Evolutionary conservation across 1,140 invertebrate species (phyloP).

Genomic region (Laupala kohalensis): DNA sequence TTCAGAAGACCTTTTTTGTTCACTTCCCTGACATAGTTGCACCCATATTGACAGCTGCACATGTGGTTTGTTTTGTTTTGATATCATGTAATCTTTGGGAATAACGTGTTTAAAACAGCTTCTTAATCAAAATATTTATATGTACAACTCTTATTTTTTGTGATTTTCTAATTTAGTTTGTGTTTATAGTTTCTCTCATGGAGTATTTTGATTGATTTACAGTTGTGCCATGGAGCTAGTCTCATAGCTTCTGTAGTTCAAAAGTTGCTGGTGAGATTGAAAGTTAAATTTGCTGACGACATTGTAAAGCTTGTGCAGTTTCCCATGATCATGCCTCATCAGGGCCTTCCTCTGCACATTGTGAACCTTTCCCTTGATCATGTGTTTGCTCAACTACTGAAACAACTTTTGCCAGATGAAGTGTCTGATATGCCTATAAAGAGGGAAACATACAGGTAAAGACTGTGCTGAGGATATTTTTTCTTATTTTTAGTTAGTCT

Average conservation of each 20-base stretch:
- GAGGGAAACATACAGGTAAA: neutral
- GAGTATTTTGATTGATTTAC: neutral
- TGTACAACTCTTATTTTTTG: neutral
- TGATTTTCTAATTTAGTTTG: neutral
- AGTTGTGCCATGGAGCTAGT: neutral
- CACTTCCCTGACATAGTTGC: constrained; percentile 53
- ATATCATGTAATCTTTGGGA: neutral
- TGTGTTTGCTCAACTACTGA: neutral
- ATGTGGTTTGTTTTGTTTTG: constrained; percentile 34
- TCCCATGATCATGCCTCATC: neutral
- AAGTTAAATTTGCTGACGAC: neutral
- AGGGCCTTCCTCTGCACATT: neutral
- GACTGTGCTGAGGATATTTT: neutral
- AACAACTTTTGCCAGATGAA: neutral
- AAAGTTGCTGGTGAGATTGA: neutral
- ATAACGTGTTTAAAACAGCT: neutral
- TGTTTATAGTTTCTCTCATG: too few relatives aligned
- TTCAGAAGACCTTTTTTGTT: constrained; percentile 36
- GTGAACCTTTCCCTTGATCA: neutral
- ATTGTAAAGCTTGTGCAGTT: neutral
- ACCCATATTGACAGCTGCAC: constrained; percentile 41
- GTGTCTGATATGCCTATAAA: neutral
- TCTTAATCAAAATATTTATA: neutral
- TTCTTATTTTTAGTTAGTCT: neutral
- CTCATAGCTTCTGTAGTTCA: neutral